Conservation (phyloP, 2,797 vertebrate species). For the Ibycter americanus region DNA sequence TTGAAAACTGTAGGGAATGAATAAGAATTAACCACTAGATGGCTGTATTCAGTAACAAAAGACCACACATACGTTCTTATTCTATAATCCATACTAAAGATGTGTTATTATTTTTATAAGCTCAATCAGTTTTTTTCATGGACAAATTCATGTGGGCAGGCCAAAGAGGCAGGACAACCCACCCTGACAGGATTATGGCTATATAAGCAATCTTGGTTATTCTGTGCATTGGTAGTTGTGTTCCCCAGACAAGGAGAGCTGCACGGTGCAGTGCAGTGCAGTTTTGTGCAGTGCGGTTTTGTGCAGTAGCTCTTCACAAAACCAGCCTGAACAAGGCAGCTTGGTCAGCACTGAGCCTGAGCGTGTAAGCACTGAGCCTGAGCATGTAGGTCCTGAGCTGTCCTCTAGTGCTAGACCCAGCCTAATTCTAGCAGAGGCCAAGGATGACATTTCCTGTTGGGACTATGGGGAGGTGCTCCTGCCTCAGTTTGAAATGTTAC, state of each 20-base stretch:
- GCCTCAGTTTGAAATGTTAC: neutral
- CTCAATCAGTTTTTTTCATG: neutral
- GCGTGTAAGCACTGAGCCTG: neutral
- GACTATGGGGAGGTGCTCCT: neutral
- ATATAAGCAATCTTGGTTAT: neutral
- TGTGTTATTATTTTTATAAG: neutral
- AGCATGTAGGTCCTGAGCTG: neutral
- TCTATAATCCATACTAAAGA: neutral
- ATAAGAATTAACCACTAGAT: constrained; percentile 58
- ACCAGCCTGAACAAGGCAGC: neutral
- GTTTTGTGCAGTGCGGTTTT: neutral
- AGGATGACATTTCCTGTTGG: neutral
- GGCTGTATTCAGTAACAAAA: constrained; percentile 49
- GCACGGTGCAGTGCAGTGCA: too few relatives aligned
- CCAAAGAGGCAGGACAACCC: neutral
- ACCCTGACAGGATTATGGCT: neutral
- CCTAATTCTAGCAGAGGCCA: neutral
- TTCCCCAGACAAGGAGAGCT: neutral
- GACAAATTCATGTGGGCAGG: neutral
- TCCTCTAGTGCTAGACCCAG: neutral
- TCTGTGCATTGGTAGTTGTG: neutral
- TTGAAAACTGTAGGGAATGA: neutral
- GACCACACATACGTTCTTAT: fast-evolving
- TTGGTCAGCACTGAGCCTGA: neutral
- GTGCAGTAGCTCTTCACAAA: neutral